A percentile compares a stretch with the other conserved stretches of the same genome.
Conservation (phyloP, 2,113 vertebrate genomes). For the Henicopernis longicauda region DNA sequence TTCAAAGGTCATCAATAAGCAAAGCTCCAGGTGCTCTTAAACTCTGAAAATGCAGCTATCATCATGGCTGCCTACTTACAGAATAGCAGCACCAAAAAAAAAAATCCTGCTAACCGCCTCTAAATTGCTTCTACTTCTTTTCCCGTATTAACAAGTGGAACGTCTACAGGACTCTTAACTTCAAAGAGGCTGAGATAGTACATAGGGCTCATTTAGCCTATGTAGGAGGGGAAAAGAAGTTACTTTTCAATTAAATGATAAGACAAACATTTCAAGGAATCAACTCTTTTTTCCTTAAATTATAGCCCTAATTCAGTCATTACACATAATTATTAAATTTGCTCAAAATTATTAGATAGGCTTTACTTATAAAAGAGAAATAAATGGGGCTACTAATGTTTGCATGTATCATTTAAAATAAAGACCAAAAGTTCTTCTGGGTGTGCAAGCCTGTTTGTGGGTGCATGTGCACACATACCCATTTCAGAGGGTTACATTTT, state of each 20-base stretch:
- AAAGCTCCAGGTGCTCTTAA: background rate
- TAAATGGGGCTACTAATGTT: slow-evolving; percentile 21
- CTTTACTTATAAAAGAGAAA: slow-evolving; percentile 63
- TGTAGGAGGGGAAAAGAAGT: slow-evolving; percentile 1
- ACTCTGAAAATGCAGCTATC: background rate
- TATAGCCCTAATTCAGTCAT: slow-evolving; percentile 72
- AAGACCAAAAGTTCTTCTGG: background rate
- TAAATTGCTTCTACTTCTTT: background rate
- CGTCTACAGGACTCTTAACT: background rate
- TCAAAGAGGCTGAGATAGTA: background rate
- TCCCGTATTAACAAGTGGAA: background rate
- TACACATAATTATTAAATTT: slow-evolving; percentile 73
- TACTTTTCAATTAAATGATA: slow-evolving; percentile 74
- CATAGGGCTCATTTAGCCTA: background rate
- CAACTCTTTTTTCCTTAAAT: slow-evolving; percentile 56
- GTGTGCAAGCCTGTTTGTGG: background rate
- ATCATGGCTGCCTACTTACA: background rate
- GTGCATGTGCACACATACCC: background rate
- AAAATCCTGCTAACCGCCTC: background rate
- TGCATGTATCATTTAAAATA: background rate
- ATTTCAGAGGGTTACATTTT: background rate
- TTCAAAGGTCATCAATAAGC: background rate
- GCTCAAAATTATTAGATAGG: slow-evolving; percentile 68
- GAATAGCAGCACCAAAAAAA: background rate
- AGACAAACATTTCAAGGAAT: slow-evolving; percentile 66